A percentile compares a stretch with the other conserved stretches of the same genome.
Conservation (phyloP, 2,888 invertebrate genomes). For the Diaperis boleti region DNA sequence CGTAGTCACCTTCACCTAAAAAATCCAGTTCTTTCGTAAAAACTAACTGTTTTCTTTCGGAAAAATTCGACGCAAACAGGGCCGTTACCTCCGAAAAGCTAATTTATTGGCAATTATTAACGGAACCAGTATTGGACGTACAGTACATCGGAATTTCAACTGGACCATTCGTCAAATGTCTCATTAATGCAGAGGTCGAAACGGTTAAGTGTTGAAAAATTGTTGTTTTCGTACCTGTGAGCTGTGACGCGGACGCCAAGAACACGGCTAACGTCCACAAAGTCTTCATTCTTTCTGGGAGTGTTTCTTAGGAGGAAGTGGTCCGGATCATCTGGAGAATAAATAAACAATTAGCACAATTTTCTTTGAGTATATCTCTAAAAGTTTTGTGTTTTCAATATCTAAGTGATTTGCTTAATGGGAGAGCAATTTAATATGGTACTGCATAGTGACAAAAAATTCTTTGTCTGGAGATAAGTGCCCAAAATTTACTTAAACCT, state of each 20-base stretch:
- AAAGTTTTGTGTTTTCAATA: too few species aligned
- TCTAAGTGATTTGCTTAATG: too few species aligned
- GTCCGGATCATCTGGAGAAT: conserved; percentile 42
- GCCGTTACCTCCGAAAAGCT: background rate
- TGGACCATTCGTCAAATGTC: conserved; percentile 6
- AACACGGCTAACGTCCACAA: conserved; percentile 20
- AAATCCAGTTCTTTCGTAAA: conserved; percentile 9
- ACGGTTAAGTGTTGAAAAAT: too few species aligned
- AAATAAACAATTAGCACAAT: too few species aligned
- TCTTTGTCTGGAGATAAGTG: too few species aligned
- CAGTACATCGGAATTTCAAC: background rate
- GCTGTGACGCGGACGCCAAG: conserved; percentile 35
- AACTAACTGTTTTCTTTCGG: background rate
- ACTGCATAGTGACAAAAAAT: too few species aligned
- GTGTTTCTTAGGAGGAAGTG: conserved; percentile 1
- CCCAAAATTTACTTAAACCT: too few species aligned
- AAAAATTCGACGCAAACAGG: background rate
- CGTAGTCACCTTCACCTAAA: conserved; percentile 1
- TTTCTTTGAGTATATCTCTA: too few species aligned
- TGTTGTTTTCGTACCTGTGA: conserved; percentile 34
- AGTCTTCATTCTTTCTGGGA: background rate
- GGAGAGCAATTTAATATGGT: too few species aligned
- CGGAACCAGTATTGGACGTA: conserved; percentile 4
- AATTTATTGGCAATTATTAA: conserved; percentile 1
- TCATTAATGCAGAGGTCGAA: conserved; percentile 10